Conservation (phyloP, 2,888 invertebrate genomes). For the Zaprionus bogoriensis region DNA sequence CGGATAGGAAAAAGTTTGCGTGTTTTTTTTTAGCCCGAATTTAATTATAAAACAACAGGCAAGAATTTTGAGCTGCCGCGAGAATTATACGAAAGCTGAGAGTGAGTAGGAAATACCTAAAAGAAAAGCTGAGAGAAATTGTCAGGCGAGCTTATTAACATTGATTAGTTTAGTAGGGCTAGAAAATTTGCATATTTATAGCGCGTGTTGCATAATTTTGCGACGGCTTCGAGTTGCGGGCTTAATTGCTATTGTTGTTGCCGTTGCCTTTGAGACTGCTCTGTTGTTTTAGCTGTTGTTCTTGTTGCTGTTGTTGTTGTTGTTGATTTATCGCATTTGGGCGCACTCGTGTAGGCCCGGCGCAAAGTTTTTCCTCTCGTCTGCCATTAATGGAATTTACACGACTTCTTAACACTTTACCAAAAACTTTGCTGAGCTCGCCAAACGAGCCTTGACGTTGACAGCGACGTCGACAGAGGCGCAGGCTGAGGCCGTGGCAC, state of each 20-base stretch:
- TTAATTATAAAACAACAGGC: slow-evolving; percentile 21
- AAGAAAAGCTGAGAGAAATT: slow-evolving; percentile 26
- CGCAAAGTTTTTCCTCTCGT: slow-evolving; percentile 1
- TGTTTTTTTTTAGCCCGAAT: slow-evolving; percentile 7
- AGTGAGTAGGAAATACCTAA: background rate
- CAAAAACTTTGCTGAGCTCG: slow-evolving; percentile 38
- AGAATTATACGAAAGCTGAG: slow-evolving; percentile 14
- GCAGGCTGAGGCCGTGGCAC: slow-evolving; percentile 23
- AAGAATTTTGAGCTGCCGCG: slow-evolving; percentile 4
- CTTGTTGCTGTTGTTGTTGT: slow-evolving; percentile 21
- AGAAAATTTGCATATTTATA: slow-evolving; percentile 64
- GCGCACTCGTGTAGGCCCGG: slow-evolving; percentile 15
- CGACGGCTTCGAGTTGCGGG: slow-evolving; percentile 33
- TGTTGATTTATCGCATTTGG: slow-evolving; percentile 60
- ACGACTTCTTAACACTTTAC: slow-evolving; percentile 72
- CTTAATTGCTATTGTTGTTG: slow-evolving; percentile 43
- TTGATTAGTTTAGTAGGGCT: slow-evolving; percentile 53
- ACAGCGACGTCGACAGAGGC: slow-evolving; percentile 21
- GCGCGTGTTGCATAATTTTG: slow-evolving; percentile 66
- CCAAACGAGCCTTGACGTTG: slow-evolving; percentile 5
- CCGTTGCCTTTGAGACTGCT: background rate
- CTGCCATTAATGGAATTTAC: slow-evolving; percentile 70
- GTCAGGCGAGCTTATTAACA: slow-evolving; percentile 63
- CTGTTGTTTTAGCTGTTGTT: slow-evolving; percentile 2
- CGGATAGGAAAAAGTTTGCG: background rate